Evolutionary conservation across 2,113 vertebrate species (phyloP), one percentile per base, ranked within the genome.

Genomic region (Phaethornis superciliosus): DNA sequence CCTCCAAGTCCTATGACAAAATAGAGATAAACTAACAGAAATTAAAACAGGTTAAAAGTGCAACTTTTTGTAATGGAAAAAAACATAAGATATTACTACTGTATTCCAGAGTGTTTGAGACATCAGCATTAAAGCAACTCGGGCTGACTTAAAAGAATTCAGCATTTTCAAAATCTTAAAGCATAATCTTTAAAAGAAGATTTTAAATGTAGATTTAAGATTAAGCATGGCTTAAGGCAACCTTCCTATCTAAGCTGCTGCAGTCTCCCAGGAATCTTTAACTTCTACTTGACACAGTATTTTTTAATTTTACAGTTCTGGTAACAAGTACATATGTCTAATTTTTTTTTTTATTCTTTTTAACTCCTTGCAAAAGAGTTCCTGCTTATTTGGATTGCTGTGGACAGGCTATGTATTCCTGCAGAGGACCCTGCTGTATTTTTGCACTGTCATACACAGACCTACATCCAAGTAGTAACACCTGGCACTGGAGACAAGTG

Each of bases 1-100:
- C 99, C 87, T 99, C 99, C 93, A 99, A 97, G 74, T 99, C 99
- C 99, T 99, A 96, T 91, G 77, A 90, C 33, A 89, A 58, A 95
- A 96, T 91, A 72, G 92, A 78, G 18, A 87, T 72, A 85, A 94
- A 74, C 60, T 86, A 90, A 97, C 93, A 97, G 85, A 91, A 96
- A 95, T 96, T 92, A 96, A 86, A 93, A 96, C 78, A 75, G 88
- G 94, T 96, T 97, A 94, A 90, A 96, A 94, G 47, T 76, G 94
- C 84, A 87, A 70, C 55, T 81, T 92, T 58, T 85, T 89, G 82
- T 82, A 90, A 88, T 33, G 86, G 94, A 95, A 35, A 76, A 83
- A 80, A 81, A 82, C 40, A 95, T 94, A 81, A 85, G 30, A 60
- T 68, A 56, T 46, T 82, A 74, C 7, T 47, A 84, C 20, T 80